Percentiles rank a stretch among this genome's conserved stretches.
phyloP scores from a whole-genome alignment of 2,113 vertebrate species.

The Hippocampus abdominalis region DNA sequence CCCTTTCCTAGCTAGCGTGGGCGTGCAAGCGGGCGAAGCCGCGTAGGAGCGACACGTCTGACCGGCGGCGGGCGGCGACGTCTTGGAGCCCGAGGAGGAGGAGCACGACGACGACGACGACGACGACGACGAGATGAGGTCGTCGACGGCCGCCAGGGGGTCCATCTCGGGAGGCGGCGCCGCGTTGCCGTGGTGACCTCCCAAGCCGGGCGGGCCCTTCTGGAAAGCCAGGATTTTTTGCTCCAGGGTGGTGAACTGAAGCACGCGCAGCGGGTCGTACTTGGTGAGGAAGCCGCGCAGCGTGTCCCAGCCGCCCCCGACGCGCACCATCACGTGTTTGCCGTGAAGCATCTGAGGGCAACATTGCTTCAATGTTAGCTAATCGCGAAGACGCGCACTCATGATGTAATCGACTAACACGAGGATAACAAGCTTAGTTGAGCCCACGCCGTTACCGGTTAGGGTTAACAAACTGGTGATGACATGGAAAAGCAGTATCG shows the following conservation, averaged over 20 bases:
- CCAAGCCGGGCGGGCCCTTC: conserved; percentile 76
- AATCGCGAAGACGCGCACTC: not conserved
- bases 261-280: conserved; percentile 87
- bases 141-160: conserved; percentile 80
- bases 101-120: conserved; percentile 46
- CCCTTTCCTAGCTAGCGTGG: conserved; percentile 53
- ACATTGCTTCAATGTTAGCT: not conserved
- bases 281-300: conserved; percentile 93
- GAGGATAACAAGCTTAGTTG: conserved; percentile 42
- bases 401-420: conserved; percentile 41
- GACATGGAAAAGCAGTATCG: conserved; percentile 1
- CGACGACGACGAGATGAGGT: conserved; percentile 62
- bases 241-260: conserved; percentile 95
- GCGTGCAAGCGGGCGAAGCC: conserved; percentile 66
- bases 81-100: conserved; percentile 52
- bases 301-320: conserved; percentile 98
- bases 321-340: conserved; percentile 98
- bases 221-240: conserved; percentile 95
- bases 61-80: conserved; percentile 21
- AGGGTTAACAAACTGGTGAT: not conserved
- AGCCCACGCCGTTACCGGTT: not conserved
- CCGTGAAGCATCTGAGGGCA: conserved; percentile 89
- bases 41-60: conserved; percentile 54
- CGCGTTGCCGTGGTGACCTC: conserved; percentile 37
- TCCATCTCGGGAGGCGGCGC: conserved; percentile 81